Conservation (phyloP, 2,797 vertebrate species). For the Vespertilio murinus region DNA sequence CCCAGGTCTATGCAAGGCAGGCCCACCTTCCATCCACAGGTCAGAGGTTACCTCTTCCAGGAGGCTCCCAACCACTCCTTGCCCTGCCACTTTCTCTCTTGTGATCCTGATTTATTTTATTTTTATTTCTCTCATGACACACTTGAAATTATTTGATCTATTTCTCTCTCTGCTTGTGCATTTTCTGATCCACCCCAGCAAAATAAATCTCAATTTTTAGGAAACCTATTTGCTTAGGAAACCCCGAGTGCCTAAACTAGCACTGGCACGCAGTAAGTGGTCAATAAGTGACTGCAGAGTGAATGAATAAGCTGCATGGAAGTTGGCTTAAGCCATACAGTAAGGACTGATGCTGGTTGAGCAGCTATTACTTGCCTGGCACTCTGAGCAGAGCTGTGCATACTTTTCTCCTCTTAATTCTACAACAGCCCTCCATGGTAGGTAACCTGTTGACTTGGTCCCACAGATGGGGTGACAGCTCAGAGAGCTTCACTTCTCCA, state of each 20-base stretch:
- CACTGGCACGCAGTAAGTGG: accelerated
- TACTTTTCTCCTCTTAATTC: not conserved
- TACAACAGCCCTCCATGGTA: not conserved
- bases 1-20: not conserved
- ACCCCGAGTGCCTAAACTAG: not conserved
- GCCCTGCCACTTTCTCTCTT: not conserved
- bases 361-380: not conserved
- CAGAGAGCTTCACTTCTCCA: not conserved
- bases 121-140: not conserved
- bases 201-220: not conserved
- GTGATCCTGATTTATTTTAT: not conserved
- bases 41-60: not conserved
- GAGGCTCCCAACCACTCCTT: not conserved
- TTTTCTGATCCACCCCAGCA: not conserved
- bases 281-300: not conserved
- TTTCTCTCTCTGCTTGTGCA: not conserved
- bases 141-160: not conserved
- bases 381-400: not conserved
- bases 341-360: too few species aligned
- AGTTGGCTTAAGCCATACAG: not conserved
- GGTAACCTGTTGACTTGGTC: too few species aligned
- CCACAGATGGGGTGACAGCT: not conserved
- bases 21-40: not conserved
- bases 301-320: not conserved
- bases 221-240: not conserved